Percentiles rank a stretch among this genome's conserved stretches.
These are phyloP conservation scores for Oedothorax gibbosus DNA, from an alignment of 1,140 invertebrate genomes.

Conservation along the genomic window DNA sequence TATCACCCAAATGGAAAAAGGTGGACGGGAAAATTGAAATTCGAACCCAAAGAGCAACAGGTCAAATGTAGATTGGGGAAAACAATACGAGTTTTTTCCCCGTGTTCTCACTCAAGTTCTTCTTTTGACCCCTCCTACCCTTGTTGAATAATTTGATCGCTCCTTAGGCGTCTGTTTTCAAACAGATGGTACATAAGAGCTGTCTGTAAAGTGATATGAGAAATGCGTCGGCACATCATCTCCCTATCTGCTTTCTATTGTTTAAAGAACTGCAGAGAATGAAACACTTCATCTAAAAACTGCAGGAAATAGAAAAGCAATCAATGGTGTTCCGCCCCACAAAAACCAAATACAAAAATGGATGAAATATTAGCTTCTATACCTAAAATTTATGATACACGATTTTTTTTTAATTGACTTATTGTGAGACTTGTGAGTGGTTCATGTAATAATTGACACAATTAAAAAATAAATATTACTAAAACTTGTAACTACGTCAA, in stretches of 20 bases:
- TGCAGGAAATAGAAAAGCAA: too few species aligned
- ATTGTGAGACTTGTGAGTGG: too few species aligned
- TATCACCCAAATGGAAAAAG: constrained; percentile 17
- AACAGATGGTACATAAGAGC: constrained; percentile 40
- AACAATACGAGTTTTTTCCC: constrained; percentile 17
- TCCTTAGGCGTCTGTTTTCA: constrained; percentile 37
- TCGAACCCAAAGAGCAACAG: constrained; percentile 12
- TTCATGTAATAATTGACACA: too few species aligned
- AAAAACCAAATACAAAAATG: too few species aligned
- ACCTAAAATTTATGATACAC: too few species aligned
- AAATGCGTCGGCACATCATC: background rate
- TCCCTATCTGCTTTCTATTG: background rate
- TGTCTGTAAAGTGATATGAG: constrained; percentile 36
- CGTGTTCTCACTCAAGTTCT: background rate
- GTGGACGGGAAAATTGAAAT: constrained; percentile 19
- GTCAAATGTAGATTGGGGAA: constrained; percentile 42
- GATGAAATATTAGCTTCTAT: too few species aligned
- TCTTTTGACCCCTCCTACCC: constrained; percentile 3
- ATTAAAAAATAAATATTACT: too few species aligned
- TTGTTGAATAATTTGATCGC: constrained; percentile 10
- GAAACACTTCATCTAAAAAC: too few species aligned
- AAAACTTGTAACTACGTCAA: too few species aligned
- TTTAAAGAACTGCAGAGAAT: too few species aligned
- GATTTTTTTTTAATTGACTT: too few species aligned
- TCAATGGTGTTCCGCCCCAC: too few species aligned